A percentile compares a stretch with the other conserved stretches of the same genome.
Conservation (phyloP, 2,113 vertebrate species). For the Orientallactaga bullata region DNA sequence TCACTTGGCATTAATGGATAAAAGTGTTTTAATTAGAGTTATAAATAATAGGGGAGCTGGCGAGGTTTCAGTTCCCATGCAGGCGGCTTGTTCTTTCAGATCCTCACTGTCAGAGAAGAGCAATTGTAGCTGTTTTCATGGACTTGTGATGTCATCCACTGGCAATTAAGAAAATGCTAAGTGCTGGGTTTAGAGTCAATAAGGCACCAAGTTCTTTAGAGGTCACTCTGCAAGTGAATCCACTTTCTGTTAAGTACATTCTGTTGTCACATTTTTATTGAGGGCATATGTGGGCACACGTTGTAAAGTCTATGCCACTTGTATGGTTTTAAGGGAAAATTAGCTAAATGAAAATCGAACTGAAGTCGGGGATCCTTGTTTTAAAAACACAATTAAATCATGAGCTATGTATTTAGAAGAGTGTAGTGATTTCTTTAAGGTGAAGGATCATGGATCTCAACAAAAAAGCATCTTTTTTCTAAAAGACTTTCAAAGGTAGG, state of each 20-base stretch:
- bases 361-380: constrained; percentile 36
- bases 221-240: constrained; percentile 69
- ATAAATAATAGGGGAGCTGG: constrained; percentile 85
- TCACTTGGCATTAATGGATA: constrained; percentile 87
- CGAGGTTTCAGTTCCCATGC: constrained; percentile 79
- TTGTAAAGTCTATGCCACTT: constrained; percentile 33
- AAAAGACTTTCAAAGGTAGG: constrained; percentile 28
- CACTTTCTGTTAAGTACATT: constrained; percentile 60
- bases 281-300: constrained; percentile 37
- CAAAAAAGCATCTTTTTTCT: constrained; percentile 45
- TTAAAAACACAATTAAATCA: constrained; percentile 63
- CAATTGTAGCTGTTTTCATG: constrained; percentile 68
- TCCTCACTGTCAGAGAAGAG: constrained; percentile 72
- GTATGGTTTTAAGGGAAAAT: constrained; percentile 3
- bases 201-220: constrained; percentile 66
- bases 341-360: constrained; percentile 47
- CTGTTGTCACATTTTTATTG: constrained; percentile 71
- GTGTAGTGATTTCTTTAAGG: constrained; percentile 38
- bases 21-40: constrained; percentile 88
- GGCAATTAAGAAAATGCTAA: constrained; percentile 71
- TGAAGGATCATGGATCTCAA: constrained; percentile 43
- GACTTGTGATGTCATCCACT: constrained; percentile 62
- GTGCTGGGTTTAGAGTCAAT: constrained; percentile 68
- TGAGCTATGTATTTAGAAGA: constrained; percentile 56
- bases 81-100: constrained; percentile 74